A percentile compares a stretch with the other conserved stretches of the same genome.
These are phyloP conservation scores for Drosophila pseudoananassae DNA, from an alignment of 1,140 invertebrate genomes.

Conservation along the genomic window DNA sequence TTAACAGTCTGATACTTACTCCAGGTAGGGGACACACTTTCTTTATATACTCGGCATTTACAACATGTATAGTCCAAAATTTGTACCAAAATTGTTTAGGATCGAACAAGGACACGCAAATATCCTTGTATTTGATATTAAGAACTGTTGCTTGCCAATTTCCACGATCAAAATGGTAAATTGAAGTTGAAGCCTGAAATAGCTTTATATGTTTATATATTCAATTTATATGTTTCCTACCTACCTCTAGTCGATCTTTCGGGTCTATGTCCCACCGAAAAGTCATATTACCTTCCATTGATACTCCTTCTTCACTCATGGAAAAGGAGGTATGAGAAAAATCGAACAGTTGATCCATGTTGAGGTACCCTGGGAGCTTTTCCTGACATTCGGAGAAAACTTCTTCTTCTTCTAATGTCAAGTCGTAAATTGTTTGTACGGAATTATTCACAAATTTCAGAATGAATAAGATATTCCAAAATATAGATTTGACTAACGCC, in stretches of 20 bases:
- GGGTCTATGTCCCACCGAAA: background rate
- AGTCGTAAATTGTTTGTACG: background rate
- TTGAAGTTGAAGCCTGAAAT: background rate
- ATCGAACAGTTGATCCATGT: background rate
- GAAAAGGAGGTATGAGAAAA: background rate
- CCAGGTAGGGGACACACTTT: background rate
- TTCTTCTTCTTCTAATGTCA: background rate
- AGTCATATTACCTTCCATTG: background rate
- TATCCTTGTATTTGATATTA: background rate
- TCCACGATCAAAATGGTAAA: background rate
- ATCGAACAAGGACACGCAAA: background rate
- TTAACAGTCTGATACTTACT: background rate
- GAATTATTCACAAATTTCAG: background rate
- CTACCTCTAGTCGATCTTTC: background rate
- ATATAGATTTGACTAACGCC: background rate
- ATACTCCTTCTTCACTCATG: background rate
- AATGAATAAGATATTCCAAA: background rate
- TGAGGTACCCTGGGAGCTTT: background rate
- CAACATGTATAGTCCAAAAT: background rate
- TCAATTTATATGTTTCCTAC: no score
- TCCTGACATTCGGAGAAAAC: background rate
- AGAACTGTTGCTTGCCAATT: background rate
- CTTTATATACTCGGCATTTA: background rate
- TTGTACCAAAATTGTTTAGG: background rate
- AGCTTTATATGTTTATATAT: no score